Evolutionary conservation across 2,888 invertebrate genomes (phyloP).

Genomic region (Trachelus troglodyta): DNA sequence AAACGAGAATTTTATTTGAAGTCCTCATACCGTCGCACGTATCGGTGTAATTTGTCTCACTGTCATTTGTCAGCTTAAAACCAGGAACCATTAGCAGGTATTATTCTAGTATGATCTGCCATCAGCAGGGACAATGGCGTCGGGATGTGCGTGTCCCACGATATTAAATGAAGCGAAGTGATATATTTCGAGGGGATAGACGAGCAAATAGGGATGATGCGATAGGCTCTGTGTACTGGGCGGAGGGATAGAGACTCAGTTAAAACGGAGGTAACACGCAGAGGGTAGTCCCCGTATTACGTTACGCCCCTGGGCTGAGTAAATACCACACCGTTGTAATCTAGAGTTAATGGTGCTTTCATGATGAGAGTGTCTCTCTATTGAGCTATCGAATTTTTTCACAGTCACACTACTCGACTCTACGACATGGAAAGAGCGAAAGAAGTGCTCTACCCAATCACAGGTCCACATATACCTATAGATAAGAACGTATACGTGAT

Average conservation of each 20-base stretch:
- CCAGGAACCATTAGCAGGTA: slow-evolving; percentile 54
- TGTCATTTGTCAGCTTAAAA: slow-evolving; percentile 34
- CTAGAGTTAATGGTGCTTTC: slow-evolving; percentile 59
- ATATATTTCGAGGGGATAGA: slow-evolving; percentile 48
- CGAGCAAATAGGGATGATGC: slow-evolving; percentile 42
- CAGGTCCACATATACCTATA: not conserved
- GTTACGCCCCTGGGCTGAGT: slow-evolving; percentile 49
- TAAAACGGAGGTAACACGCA: slow-evolving; percentile 5
- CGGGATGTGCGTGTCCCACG: slow-evolving; percentile 41
- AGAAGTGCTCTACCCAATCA: not conserved
- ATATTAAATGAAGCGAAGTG: slow-evolving; percentile 51
- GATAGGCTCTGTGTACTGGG: slow-evolving; percentile 15
- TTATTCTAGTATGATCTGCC: slow-evolving; percentile 54
- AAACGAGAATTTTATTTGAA: not conserved
- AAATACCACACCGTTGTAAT: slow-evolving; percentile 58
- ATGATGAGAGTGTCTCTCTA: slow-evolving; percentile 19
- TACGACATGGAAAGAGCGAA: not conserved
- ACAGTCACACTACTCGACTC: not conserved
- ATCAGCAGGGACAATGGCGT: slow-evolving; percentile 48
- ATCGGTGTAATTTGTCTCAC: not conserved
- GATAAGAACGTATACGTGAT: not conserved
- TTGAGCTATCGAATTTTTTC: slow-evolving; percentile 1
- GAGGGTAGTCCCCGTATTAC: slow-evolving; percentile 43
- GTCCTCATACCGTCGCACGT: not conserved
- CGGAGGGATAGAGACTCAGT: slow-evolving; percentile 5